These are phyloP conservation scores for Idaea dimidiata DNA, from an alignment of 2,888 invertebrate species.

Conservation along the genomic window DNA sequence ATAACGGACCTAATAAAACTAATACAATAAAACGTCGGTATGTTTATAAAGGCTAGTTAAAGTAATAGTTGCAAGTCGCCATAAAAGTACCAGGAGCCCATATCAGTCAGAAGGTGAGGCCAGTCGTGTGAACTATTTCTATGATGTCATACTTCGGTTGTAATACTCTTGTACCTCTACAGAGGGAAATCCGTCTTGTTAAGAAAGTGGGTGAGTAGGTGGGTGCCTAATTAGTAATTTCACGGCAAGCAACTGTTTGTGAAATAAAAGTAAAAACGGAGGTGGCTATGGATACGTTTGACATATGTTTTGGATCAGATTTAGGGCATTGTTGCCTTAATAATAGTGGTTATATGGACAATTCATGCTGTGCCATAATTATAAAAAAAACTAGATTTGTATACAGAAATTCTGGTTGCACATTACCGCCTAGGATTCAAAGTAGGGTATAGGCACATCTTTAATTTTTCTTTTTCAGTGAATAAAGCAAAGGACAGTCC, in stretches of 20 bases:
- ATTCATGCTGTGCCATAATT: too few relatives aligned
- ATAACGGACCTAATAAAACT: not conserved
- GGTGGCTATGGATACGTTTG: not conserved
- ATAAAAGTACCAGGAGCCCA: constrained; percentile 21
- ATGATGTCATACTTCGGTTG: constrained; percentile 14
- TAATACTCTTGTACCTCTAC: not conserved
- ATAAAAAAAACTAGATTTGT: too few relatives aligned
- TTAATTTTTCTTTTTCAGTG: too few relatives aligned
- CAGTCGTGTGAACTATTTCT: constrained; percentile 17
- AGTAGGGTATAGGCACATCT: too few relatives aligned
- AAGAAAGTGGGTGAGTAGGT: not conserved
- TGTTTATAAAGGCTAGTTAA: not conserved
- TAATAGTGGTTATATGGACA: too few relatives aligned
- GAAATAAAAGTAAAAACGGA: not conserved
- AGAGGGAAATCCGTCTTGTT: not conserved
- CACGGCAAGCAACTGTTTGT: not conserved
- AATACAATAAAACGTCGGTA: not conserved
- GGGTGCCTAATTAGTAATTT: not conserved
- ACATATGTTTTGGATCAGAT: not conserved
- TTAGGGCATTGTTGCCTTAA: not conserved
- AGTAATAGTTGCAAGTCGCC: constrained; percentile 20
- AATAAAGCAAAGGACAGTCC: too few relatives aligned
- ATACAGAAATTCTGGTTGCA: too few relatives aligned
- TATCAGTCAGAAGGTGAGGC: constrained; percentile 19
- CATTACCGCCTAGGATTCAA: too few relatives aligned